A percentile compares a stretch with the other conserved stretches of the same genome.
phyloP scores from a whole-genome alignment of 1,140 invertebrate species.

The Delia radicum region DNA sequence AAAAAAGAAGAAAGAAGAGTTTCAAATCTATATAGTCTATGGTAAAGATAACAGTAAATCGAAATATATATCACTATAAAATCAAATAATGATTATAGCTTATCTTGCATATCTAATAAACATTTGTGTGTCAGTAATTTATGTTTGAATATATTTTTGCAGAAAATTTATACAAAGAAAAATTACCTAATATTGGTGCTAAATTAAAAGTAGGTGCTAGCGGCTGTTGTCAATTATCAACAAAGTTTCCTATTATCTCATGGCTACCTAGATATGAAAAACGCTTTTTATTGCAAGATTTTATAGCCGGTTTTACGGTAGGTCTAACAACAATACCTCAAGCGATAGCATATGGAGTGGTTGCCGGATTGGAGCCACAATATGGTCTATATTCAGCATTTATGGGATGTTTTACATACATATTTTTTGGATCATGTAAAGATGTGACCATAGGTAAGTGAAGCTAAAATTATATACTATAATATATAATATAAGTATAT shows the following conservation, averaged over 20 bases:
- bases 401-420: constrained; percentile 83
- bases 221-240: constrained; percentile 51
- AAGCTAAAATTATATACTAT: neutral
- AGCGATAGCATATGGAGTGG: constrained; percentile 78
- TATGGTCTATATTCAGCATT: constrained; percentile 75
- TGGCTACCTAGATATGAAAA: constrained; percentile 68
- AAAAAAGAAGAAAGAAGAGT: too few species aligned
- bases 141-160: neutral
- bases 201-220: constrained; percentile 35
- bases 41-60: too few species aligned
- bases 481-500: too few species aligned
- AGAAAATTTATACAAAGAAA: constrained; percentile 32
- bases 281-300: constrained; percentile 25
- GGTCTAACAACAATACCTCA: constrained; percentile 83
- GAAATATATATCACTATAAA: too few species aligned
- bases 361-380: constrained; percentile 66
- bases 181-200: constrained; percentile 38
- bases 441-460: constrained; percentile 71
- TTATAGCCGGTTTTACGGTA: constrained; percentile 83
- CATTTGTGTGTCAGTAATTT: too few species aligned
- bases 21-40: too few species aligned
- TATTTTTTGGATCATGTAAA: constrained; percentile 84
- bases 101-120: too few species aligned
- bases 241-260: constrained; percentile 63
- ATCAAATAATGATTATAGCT: too few species aligned